phyloP scores from a whole-genome alignment of 1,140 invertebrate species.

The Hormaphis cornu region DNA sequence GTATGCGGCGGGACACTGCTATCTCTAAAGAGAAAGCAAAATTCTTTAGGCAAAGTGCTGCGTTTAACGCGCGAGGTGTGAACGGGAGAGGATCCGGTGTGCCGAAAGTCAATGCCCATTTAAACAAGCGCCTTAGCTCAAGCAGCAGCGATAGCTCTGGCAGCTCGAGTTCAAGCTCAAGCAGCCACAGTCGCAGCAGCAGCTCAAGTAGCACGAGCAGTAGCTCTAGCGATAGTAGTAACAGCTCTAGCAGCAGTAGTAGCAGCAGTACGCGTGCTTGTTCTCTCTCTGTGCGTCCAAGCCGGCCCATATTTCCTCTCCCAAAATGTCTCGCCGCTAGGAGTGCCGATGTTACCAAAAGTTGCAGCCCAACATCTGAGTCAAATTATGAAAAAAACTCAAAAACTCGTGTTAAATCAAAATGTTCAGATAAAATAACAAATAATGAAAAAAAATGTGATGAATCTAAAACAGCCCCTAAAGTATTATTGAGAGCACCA shows the following conservation, averaged over 20 bases:
- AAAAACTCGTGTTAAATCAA: not conserved
- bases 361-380: not conserved
- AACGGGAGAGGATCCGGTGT: constrained; percentile 37
- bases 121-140: constrained; percentile 35
- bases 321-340: constrained; percentile 33
- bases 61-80: constrained; percentile 51
- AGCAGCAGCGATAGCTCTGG: constrained; percentile 36
- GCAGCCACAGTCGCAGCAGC: constrained; percentile 38
- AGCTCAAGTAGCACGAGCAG: constrained; percentile 37
- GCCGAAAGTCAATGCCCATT: constrained; percentile 37
- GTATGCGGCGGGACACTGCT: constrained; percentile 49
- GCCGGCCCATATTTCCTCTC: constrained; percentile 33
- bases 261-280: not conserved
- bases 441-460: constrained; percentile 18
- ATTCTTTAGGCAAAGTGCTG: constrained; percentile 65
- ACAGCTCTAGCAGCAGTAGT: constrained; percentile 22
- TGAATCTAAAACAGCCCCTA: constrained; percentile 40
- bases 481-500: constrained; percentile 24
- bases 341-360: constrained; percentile 11
- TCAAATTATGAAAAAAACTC: not conserved
- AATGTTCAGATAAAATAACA: not conserved
- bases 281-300: constrained; percentile 28
- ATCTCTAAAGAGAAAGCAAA: constrained; percentile 79
- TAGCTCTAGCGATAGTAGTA: constrained; percentile 34
- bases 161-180: constrained; percentile 38